Evolutionary conservation across 2,888 invertebrate genomes (phyloP), one percentile per base, ranked within the genome.

Genomic region (Malachius bipustulatus): DNA sequence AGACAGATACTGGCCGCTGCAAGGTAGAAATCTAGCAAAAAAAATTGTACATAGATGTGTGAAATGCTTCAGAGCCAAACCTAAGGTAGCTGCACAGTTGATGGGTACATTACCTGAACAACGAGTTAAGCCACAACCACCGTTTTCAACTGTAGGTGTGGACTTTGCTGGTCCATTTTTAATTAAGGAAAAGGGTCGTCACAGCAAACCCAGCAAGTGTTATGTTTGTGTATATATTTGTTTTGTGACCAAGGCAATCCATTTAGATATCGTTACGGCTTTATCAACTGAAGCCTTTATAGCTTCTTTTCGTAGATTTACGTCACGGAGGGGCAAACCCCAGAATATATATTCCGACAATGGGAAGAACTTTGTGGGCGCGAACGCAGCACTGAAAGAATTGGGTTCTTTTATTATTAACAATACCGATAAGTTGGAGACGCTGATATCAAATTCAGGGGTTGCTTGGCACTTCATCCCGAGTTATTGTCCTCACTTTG

Each of bases 231-330:
- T 41, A 13, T 42, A 35, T 30, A 19, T 42, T 14, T 40, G 41
- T 26, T 39, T 42, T 30, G 8, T 31, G 3, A 39, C 37, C 4
- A 32, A 34, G 11, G 52, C 53, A 1, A 28, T 54, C 10, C 49
- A 53, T 28, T 14, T 53, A 6, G 50, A 54, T 32, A n/a, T n/a
- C n/a, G n/a, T n/a, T n/a, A n/a, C n/a, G n/a, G n/a, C n/a, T n/a
- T n/a, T n/a, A n/a, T n/a, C n/a, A n/a, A n/a, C n/a, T n/a, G n/a
- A n/a, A n/a, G n/a, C n/a, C n/a, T n/a, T n/a, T n/a, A n/a, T n/a
- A n/a, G n/a, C n/a, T n/a, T n/a, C n/a, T n/a, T n/a, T n/a, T n/a
- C n/a, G n/a, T n/a, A n/a, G n/a, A n/a, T n/a, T n/a, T n/a, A n/a
- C n/a, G n/a, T n/a, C n/a, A n/a, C n/a, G n/a, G n/a, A n/a, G n/a